phyloP scores from a whole-genome alignment of 2,797 vertebrate species.

The Enteromius paludinosus region DNA sequence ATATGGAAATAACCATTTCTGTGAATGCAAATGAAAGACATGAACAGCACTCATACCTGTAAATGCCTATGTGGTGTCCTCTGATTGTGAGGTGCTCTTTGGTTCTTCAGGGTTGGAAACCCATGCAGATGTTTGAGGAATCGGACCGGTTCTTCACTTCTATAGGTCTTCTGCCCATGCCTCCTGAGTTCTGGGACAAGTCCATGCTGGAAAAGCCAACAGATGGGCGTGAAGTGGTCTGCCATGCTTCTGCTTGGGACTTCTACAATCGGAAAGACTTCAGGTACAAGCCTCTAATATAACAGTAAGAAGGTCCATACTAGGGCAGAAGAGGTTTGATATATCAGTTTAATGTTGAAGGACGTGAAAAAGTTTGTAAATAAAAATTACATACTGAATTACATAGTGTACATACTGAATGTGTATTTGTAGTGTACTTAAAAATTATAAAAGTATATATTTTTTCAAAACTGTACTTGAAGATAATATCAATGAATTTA shows the following conservation, averaged over 20 bases:
- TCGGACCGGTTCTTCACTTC: constrained; percentile 92
- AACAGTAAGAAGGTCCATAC: not conserved
- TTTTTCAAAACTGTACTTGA: not conserved
- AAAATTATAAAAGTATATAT: not conserved
- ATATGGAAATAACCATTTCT: too few relatives aligned
- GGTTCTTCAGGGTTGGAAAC: constrained; percentile 84
- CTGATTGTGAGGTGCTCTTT: constrained; percentile 1
- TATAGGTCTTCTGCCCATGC: constrained; percentile 89
- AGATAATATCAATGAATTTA: not conserved
- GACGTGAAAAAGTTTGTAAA: not conserved
- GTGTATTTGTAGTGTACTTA: not conserved
- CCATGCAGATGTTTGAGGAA: constrained; percentile 89
- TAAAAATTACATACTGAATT: not conserved
- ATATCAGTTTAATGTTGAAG: not conserved
- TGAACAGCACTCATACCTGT: not conserved
- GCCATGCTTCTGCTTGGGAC: constrained; percentile 97
- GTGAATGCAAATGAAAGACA: not conserved
- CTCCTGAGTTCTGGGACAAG: constrained; percentile 85
- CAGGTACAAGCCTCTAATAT: constrained; percentile 78
- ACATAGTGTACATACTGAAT: too few relatives aligned
- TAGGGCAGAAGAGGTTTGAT: not conserved
- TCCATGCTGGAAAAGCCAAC: constrained; percentile 93
- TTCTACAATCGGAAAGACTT: constrained; percentile 97
- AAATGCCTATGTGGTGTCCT: not conserved
- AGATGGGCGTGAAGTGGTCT: constrained; percentile 88